These are phyloP conservation scores for Alethe diademata DNA, from an alignment of 2,113 vertebrate species.

Conservation along the genomic window DNA sequence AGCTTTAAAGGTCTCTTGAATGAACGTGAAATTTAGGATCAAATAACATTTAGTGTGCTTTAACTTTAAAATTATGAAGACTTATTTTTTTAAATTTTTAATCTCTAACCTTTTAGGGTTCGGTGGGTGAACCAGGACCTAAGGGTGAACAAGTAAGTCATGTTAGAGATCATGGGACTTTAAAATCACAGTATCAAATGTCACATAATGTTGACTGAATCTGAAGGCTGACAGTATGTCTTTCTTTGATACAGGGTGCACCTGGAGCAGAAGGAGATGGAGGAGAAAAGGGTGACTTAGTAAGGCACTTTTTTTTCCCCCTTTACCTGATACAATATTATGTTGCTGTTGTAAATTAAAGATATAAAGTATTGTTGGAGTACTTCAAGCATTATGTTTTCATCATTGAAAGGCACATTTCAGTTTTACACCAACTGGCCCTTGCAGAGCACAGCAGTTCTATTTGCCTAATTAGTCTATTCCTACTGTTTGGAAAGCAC, in stretches of 20 bases:
- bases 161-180: background rate
- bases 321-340: background rate
- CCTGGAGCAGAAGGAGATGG: conserved; percentile 90
- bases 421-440: background rate
- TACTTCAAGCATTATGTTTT: background rate
- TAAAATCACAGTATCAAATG: background rate
- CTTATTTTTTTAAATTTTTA: background rate
- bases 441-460: background rate
- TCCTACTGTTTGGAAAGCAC: background rate
- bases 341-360: background rate
- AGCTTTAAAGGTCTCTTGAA: background rate
- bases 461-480: background rate
- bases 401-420: background rate
- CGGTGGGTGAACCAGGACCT: conserved; percentile 84
- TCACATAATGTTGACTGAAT: background rate
- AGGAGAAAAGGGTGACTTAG: conserved; percentile 88
- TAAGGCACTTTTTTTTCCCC: conserved; percentile 67
- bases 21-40: background rate
- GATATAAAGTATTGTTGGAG: background rate
- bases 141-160: conserved; percentile 90
- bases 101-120: conserved; percentile 77
- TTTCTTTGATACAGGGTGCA: conserved; percentile 76
- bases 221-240: background rate
- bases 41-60: background rate
- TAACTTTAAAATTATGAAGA: background rate